Evolutionary conservation across 2,113 vertebrate genomes (phyloP).

Genomic region (Chlamydotis undulata): DNA sequence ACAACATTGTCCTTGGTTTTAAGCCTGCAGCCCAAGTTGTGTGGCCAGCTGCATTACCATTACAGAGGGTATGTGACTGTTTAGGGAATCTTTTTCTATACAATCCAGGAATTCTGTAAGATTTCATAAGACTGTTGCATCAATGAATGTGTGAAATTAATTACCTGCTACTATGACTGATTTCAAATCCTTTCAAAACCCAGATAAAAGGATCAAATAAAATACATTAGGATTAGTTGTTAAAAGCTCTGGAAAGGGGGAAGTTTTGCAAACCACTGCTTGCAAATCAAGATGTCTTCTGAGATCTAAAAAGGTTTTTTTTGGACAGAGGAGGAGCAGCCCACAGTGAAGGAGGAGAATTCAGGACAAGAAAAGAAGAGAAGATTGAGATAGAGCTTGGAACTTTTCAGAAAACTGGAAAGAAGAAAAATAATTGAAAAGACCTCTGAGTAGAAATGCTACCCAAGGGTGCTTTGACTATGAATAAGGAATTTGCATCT

Average conservation of each 20-base stretch:
- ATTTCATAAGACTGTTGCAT: neutral
- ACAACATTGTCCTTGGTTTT: neutral
- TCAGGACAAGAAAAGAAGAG: neutral
- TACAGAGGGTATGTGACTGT: neutral
- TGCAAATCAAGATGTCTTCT: neutral
- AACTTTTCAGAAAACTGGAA: neutral
- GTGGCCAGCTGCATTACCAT: neutral
- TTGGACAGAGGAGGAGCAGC: neutral
- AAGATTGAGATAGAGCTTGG: neutral
- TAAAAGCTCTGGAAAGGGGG: neutral
- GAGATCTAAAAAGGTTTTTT: neutral
- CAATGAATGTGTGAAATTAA: neutral
- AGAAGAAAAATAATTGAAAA: neutral
- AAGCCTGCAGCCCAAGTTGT: neutral
- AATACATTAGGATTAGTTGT: neutral
- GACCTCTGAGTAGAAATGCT: neutral
- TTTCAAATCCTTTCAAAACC: neutral
- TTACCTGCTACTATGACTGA: neutral
- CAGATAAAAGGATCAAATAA: neutral
- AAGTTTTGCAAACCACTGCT: neutral
- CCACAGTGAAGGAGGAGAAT: neutral
- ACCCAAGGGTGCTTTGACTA: neutral
- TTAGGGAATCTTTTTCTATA: neutral
- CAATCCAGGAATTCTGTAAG: neutral
- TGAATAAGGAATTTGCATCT: neutral